Evolutionary conservation across 2,888 invertebrate species (phyloP).

Genomic region (Catonia carolina): DNA sequence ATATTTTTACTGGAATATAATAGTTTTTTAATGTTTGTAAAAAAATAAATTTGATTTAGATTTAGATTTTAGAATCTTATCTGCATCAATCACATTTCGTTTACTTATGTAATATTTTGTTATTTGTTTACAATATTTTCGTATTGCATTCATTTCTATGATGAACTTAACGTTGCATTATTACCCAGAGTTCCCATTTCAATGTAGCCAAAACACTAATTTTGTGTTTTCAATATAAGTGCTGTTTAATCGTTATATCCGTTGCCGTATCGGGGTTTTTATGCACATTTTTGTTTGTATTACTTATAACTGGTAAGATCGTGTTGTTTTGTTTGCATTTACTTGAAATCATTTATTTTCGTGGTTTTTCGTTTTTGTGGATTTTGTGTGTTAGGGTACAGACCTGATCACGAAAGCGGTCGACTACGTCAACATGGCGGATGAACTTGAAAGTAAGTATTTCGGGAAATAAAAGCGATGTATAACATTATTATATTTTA

Average conservation of each 20-base stretch:
- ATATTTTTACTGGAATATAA: no score
- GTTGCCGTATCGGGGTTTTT: not conserved
- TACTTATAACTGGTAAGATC: no score
- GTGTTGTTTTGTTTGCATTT: no score
- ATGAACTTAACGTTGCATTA: not conserved
- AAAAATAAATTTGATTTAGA: no score
- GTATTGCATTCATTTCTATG: not conserved
- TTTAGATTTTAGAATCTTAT: no score
- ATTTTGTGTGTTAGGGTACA: not conserved
- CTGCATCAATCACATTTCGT: no score
- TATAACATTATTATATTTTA: not conserved
- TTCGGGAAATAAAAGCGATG: conserved; percentile 8
- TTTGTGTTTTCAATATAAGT: conserved; percentile 1
- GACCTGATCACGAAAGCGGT: conserved; percentile 13
- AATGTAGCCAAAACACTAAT: conserved; percentile 9
- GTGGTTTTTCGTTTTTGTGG: no score
- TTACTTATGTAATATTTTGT: no score
- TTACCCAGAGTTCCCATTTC: conserved; percentile 1
- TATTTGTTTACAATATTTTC: no score
- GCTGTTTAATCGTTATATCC: not conserved
- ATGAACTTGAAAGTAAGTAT: conserved; percentile 69
- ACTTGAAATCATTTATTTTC: no score
- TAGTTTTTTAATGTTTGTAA: no score
- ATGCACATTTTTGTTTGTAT: not conserved
- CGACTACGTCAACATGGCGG: conserved; percentile 65